Evolutionary conservation across 2,888 invertebrate species (phyloP), one percentile per base, ranked within the genome.

Genomic region (Norana najaformis): DNA sequence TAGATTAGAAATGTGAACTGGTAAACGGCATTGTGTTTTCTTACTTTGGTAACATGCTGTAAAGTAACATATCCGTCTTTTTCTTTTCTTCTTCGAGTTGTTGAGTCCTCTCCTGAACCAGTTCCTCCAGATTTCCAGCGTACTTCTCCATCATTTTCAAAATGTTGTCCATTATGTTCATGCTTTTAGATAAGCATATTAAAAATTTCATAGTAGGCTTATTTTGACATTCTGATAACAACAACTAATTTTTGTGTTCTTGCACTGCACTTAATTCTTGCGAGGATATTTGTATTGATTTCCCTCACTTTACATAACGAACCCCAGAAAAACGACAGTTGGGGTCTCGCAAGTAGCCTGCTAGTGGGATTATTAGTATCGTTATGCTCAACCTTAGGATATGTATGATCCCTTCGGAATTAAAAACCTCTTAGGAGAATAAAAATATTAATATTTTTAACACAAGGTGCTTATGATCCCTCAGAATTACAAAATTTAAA

Each of bases 71-170:
- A 89, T 94, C 94, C 0, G 94, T 94, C 90, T 94, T 94, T 92
- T 93, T 93, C 91, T 94, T 94, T 91, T 94, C 94, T 83, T 93
- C 93, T 1, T 93, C 93, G 39, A 94, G 92, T 89, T 94, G 93
- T 92, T 4, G 93, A 93, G 94, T 94, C 83, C 94, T 90, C 53
- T 94, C 93, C 1, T 93, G 92, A 20, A 94, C 94, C 89, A 94
- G 91, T 82, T 93, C 92, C 88, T 94, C 94, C 89, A 94, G 92
- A 90, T 94, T 94, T 47, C 82, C 89, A 47, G 99, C 99, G 94
- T 99, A 99, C 95, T 98, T 98, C 95, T 99, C 99, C 99, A 99
- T 99, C 92, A 99, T 97, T 90, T 97, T 97, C 89, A 96, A 93
- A 91, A 99, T 96, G 95, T 99, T 98, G 95, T 99, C 99, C 85